Evolutionary conservation across 2,113 vertebrate species (phyloP).

Genomic region (Tyrannus savana): DNA sequence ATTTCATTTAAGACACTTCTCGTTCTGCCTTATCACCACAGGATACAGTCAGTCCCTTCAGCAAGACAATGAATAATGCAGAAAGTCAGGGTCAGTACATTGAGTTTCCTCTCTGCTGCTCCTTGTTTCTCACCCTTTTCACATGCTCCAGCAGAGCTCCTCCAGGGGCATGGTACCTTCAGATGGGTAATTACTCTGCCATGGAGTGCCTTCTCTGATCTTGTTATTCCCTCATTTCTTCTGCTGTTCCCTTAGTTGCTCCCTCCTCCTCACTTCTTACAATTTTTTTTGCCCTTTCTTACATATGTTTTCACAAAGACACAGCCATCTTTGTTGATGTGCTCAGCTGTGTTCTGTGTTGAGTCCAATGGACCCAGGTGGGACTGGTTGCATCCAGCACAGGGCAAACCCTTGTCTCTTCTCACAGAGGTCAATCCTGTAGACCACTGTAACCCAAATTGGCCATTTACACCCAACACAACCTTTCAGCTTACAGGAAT

Average conservation of each 20-base stretch:
- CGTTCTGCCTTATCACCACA: background rate
- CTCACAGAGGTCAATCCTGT: background rate
- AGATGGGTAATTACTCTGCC: background rate
- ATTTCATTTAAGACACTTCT: background rate
- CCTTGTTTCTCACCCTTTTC: background rate
- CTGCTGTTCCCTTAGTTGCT: background rate
- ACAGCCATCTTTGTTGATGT: background rate
- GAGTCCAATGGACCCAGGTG: fast-evolving
- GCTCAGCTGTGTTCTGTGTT: background rate
- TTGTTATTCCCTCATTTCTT: background rate
- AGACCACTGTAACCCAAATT: background rate
- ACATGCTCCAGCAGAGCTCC: background rate
- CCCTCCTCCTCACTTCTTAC: background rate
- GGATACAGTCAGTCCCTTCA: background rate
- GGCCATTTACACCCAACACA: background rate
- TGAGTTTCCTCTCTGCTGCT: background rate
- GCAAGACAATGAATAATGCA: background rate
- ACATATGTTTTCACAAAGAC: background rate
- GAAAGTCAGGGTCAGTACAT: background rate
- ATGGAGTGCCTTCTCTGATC: background rate
- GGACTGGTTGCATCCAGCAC: background rate
- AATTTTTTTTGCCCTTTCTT: background rate
- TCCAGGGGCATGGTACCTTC: background rate
- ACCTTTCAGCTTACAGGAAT: background rate
- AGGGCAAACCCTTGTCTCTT: background rate